Conservation (phyloP, 2,113 vertebrate genomes). For the Isichthys henryi region DNA sequence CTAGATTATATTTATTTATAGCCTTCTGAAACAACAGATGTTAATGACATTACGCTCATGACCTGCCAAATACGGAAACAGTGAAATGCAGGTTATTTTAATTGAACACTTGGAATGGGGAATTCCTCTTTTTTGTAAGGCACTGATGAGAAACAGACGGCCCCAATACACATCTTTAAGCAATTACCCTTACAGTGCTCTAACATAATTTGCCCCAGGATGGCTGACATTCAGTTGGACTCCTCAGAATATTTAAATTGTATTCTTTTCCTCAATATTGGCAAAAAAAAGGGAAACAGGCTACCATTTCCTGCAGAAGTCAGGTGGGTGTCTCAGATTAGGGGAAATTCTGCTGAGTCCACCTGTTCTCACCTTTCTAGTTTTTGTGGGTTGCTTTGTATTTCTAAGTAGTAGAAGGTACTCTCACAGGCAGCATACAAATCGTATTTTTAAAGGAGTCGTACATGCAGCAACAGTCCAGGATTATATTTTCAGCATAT, state of each 20-base stretch:
- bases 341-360: constrained; percentile 36
- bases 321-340: constrained; percentile 44
- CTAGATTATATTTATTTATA: not conserved
- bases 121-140: constrained; percentile 9
- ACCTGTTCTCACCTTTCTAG: not conserved
- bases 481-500: not conserved
- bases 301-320: constrained; percentile 36
- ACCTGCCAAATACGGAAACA: not conserved
- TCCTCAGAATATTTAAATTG: constrained; percentile 4
- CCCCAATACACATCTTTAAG: constrained; percentile 31
- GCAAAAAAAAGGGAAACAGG: not conserved
- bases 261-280: not conserved
- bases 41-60: not conserved
- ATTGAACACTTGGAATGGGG: not conserved
- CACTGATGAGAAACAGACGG: constrained; percentile 48
- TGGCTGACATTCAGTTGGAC: constrained; percentile 8
- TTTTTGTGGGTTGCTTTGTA: constrained; percentile 14
- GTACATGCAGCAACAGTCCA: not conserved
- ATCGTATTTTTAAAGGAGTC: not conserved
- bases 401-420: not conserved
- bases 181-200: constrained; percentile 25
- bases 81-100: not conserved
- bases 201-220: constrained; percentile 22
- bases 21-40: not conserved
- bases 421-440: not conserved